Evolutionary conservation across 1,140 invertebrate genomes (phyloP), one percentile per base, ranked within the genome.

Genomic region (Drosophila kepulauana): DNA sequence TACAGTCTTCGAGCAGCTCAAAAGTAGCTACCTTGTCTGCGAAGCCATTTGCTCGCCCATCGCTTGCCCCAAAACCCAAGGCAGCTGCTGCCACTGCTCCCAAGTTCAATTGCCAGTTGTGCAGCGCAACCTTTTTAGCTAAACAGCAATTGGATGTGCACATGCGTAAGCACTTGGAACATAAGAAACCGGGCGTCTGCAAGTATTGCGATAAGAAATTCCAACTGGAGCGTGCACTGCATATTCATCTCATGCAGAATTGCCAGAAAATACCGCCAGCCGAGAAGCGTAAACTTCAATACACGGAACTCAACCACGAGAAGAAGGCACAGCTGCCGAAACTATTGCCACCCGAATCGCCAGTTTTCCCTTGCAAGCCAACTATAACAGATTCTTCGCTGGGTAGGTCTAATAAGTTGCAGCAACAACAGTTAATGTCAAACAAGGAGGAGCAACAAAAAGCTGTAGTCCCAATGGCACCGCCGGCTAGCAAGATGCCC

Each of bases 161-260:
- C 49, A 77, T 84, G 59, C 77, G 73, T 25, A 71, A 65, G 10
- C 76, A 82, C 68, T 1, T 64, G 25, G 75, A 69, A 3, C 1
- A 57, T 2, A 28, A 78, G 66, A 45, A 82, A 66, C 66, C 71
- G 49, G 56, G 30, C 10, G 7, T 33, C 46, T 92, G 91, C 66
- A 91, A 91, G 49, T 92, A 79, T 49, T 92, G 91, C 58, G 91
- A 92, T 67, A 92, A 92, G 57, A 89, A 79, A 28, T 92, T 92
- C 48, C 87, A 78, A 2, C 20, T 92, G 6, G 81, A 87, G 35
- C 87, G 81, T 7, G 84, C 91, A 1, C 64, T 92, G 5, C 91
- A 92, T 45, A 91, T 92, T 16, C 91, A 92, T 57, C 64, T 92
- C 7, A 76, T 92, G 87, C 78, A 89, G 46, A 86, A 92, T 33